Evolutionary conservation across 2,113 vertebrate species (phyloP).

Genomic region (Petrocephalus microphthalmus): DNA sequence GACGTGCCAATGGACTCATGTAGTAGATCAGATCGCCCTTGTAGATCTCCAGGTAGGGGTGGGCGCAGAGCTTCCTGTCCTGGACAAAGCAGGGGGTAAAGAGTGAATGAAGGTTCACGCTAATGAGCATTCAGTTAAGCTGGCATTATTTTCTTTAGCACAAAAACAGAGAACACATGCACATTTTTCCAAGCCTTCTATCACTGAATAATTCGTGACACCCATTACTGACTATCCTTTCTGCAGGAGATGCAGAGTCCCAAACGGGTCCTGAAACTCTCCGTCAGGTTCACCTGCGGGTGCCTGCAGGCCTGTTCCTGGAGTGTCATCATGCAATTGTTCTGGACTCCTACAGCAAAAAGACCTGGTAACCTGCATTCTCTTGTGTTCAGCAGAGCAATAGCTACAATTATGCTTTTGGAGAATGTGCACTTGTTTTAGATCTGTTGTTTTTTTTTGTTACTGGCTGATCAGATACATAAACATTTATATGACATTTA

Average conservation of each 20-base stretch:
- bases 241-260: not conserved
- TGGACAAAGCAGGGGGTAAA: slow-evolving; percentile 39
- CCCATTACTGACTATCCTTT: not conserved
- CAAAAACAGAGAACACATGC: not conserved
- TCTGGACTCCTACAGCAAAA: not conserved
- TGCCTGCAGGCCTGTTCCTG: not conserved
- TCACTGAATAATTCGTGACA: not conserved
- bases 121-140: not conserved
- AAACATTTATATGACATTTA: too few relatives aligned
- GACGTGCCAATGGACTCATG: slow-evolving; percentile 77
- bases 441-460: not conserved
- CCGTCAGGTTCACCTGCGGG: not conserved
- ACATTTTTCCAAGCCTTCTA: not conserved
- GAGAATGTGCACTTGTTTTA: not conserved
- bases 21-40: slow-evolving; percentile 75
- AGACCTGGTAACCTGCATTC: not conserved
- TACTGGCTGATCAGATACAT: not conserved
- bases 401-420: not conserved
- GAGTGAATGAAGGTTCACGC: not conserved
- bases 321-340: not conserved
- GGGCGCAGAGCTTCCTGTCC: slow-evolving; percentile 82
- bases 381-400: not conserved
- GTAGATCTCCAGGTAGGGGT: slow-evolving; percentile 87
- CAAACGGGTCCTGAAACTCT: not conserved
- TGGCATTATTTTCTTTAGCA: not conserved